These are phyloP conservation scores for Pteronotus mesoamericanus DNA, from an alignment of 2,797 vertebrate species.

Conservation along the genomic window DNA sequence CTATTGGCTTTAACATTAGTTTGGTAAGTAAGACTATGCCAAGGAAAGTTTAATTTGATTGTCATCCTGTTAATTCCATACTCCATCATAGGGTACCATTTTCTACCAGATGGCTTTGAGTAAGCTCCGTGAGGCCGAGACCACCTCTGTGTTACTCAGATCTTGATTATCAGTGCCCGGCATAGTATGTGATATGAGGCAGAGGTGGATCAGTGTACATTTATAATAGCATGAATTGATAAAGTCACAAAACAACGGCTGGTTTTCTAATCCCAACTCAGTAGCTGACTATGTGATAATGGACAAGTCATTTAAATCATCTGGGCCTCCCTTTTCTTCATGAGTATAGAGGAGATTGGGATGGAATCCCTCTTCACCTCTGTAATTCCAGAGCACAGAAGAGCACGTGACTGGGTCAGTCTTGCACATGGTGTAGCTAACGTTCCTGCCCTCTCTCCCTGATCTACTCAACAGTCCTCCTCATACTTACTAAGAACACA, in stretches of 20 bases:
- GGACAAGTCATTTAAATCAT: neutral
- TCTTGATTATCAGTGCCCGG: neutral
- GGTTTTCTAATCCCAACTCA: neutral
- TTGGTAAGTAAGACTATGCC: neutral
- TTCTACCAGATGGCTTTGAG: neutral
- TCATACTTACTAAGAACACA: neutral
- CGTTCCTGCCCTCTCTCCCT: neutral
- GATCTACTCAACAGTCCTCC: neutral
- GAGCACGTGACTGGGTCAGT: neutral
- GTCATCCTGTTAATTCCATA: neutral
- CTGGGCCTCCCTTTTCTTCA: neutral
- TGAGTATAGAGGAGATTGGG: neutral
- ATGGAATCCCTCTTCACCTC: neutral
- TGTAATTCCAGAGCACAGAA: neutral
- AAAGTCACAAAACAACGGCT: neutral
- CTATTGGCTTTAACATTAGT: neutral
- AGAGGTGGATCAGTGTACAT: neutral
- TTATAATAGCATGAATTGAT: neutral
- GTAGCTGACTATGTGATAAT: neutral
- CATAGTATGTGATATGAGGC: fast-evolving
- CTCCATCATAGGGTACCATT: neutral
- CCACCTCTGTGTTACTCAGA: neutral
- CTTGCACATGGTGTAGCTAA: neutral
- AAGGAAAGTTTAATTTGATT: neutral
- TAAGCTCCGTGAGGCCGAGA: neutral